A percentile compares a stretch with the other conserved stretches of the same genome.
Conservation (phyloP, 2,888 invertebrate species). For the Cosmia trapezina region DNA sequence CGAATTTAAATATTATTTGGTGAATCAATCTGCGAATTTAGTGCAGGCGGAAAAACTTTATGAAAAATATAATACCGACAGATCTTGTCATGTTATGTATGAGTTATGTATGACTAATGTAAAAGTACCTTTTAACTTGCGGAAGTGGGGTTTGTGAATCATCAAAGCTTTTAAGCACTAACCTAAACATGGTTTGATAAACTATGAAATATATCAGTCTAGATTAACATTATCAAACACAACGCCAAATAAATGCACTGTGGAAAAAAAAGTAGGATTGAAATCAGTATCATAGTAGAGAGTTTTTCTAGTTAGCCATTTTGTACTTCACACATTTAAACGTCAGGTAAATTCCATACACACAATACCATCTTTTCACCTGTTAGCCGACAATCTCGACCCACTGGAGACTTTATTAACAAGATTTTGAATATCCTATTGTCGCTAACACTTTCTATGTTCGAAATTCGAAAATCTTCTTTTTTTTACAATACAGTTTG, state of each 20-base stretch:
- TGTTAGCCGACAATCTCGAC: conserved; percentile 46
- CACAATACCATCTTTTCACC: conserved; percentile 57
- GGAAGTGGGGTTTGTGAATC: conserved; percentile 63
- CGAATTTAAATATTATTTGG: conserved; percentile 57
- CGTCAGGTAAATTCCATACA: conserved; percentile 44
- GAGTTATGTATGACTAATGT: conserved; percentile 46
- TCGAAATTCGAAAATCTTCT: conserved; percentile 80
- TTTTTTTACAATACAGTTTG: conserved; percentile 83
- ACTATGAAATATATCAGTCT: conserved; percentile 16
- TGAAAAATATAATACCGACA: conserved; percentile 5
- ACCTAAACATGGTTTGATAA: conserved; percentile 17
- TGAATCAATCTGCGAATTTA: conserved; percentile 53
- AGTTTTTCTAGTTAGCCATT: conserved; percentile 40
- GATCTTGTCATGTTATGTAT: conserved; percentile 13
- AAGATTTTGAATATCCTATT: conserved; percentile 90
- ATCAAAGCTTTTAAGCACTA: conserved; percentile 43
- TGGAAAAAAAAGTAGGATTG: background rate
- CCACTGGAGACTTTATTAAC: conserved; percentile 88
- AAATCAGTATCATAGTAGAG: conserved; percentile 6
- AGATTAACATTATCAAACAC: conserved; percentile 34
- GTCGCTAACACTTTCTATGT: conserved; percentile 90
- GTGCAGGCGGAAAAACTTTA: conserved; percentile 13
- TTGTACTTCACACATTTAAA: conserved; percentile 20
- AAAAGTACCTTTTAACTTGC: conserved; percentile 24
- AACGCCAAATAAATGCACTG: background rate